Evolutionary conservation across 1,140 invertebrate genomes (phyloP).

Genomic region (Contarinia nasturtii): DNA sequence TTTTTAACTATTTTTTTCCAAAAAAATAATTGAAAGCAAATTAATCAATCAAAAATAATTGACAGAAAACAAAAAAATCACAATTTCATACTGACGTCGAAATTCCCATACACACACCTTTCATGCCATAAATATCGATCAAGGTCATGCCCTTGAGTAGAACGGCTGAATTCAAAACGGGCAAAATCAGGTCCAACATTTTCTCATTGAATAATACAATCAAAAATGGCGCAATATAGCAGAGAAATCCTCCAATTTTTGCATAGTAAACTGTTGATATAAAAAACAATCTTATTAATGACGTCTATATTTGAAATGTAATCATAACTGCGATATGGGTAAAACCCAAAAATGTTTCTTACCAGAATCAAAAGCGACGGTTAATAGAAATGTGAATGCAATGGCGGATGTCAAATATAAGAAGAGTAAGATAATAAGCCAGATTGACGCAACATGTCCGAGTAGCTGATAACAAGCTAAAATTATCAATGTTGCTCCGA

Average conservation of each 20-base stretch:
- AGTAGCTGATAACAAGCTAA: conserved; percentile 8
- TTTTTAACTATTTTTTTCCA: too few relatives aligned
- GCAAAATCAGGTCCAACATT: background rate
- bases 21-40: too few relatives aligned
- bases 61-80: too few relatives aligned
- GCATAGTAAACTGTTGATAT: conserved; percentile 18
- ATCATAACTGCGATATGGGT: too few relatives aligned
- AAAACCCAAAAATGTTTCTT: too few relatives aligned
- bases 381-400: conserved; percentile 19
- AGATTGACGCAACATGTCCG: conserved; percentile 2
- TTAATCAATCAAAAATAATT: too few relatives aligned
- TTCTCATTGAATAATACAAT: conserved; percentile 1
- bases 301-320: too few relatives aligned
- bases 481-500: conserved; percentile 7
- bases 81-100: too few relatives aligned
- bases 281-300: conserved; percentile 1
- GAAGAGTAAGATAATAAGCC: conserved; percentile 11
- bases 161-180: conserved; percentile 9
- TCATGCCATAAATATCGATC: conserved; percentile 18
- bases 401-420: conserved; percentile 15
- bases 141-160: conserved; percentile 15
- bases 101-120: conserved; percentile 13
- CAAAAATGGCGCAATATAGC: conserved; percentile 16
- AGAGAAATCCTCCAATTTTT: conserved; percentile 16
- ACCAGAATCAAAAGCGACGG: conserved; percentile 18